Evolutionary conservation across 2,888 invertebrate species (phyloP).

Genomic region (Thymelicus acteon): DNA sequence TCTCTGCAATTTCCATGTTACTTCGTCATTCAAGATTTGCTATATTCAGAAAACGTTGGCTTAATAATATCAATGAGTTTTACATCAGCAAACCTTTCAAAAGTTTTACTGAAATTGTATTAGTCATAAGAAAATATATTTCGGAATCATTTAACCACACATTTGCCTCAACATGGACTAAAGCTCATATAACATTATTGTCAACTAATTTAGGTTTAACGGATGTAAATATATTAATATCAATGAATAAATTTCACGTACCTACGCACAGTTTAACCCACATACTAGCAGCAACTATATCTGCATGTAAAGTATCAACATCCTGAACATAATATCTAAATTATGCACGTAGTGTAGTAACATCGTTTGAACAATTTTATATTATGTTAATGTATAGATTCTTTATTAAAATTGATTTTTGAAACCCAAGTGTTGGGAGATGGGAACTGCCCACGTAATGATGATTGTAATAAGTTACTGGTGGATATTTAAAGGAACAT

Average conservation of each 20-base stretch:
- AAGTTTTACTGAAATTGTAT: too few relatives aligned
- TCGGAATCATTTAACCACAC: background rate
- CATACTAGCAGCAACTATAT: constrained; percentile 23
- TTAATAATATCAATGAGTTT: too few relatives aligned
- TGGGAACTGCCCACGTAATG: background rate
- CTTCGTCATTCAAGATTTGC: too few relatives aligned
- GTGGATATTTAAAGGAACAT: too few relatives aligned
- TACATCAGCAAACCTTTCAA: too few relatives aligned
- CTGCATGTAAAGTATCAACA: constrained; percentile 34
- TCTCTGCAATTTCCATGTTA: too few relatives aligned
- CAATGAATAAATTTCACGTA: constrained; percentile 37
- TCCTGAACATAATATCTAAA: constrained; percentile 33
- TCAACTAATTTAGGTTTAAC: constrained; percentile 32
- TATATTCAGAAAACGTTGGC: too few relatives aligned
- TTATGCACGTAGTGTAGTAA: constrained; percentile 32
- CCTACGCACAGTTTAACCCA: constrained; percentile 37
- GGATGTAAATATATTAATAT: constrained; percentile 31
- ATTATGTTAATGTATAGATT: constrained; percentile 6
- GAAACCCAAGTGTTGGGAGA: background rate
- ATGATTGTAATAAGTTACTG: background rate
- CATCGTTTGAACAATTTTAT: constrained; percentile 5
- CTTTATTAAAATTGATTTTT: constrained; percentile 1
- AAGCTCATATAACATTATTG: constrained; percentile 26
- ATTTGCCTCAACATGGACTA: background rate
- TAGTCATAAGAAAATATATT: background rate